phyloP scores from a whole-genome alignment of 2,797 vertebrate genomes.

The Brachyrhaphis roseni region DNA sequence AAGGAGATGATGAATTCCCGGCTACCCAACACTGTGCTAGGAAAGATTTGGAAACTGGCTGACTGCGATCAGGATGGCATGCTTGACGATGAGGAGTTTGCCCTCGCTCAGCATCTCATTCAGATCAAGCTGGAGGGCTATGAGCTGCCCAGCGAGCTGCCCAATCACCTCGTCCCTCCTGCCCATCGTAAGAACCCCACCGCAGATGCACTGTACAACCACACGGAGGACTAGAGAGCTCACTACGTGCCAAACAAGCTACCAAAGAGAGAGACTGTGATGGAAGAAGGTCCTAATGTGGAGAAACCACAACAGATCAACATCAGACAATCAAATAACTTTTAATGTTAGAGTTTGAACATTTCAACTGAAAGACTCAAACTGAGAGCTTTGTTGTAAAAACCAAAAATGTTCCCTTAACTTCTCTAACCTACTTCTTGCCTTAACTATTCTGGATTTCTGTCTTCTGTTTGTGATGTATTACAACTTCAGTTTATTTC shows the following conservation, averaged over 20 bases:
- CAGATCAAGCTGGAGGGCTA: conserved; percentile 95
- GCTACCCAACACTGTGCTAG: conserved; percentile 93
- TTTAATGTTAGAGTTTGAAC: conserved; percentile 25
- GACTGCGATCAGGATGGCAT: conserved; percentile 95
- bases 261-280: conserved; percentile 17
- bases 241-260: background rate
- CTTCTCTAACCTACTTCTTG: background rate
- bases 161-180: conserved; percentile 90
- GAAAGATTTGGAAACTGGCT: conserved; percentile 97
- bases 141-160: conserved; percentile 89
- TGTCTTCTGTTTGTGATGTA: background rate
- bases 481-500: background rate
- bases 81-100: conserved; percentile 97
- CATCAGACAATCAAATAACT: conserved; percentile 10
- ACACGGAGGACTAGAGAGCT: conserved; percentile 71
- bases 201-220: conserved; percentile 74
- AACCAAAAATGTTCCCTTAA: background rate
- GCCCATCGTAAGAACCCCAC: conserved; percentile 86
- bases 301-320: conserved; percentile 10
- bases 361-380: conserved; percentile 18
- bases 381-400: background rate
- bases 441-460: background rate
- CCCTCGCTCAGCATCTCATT: conserved; percentile 95
- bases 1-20: conserved; percentile 98
- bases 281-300: conserved; percentile 7